Percentiles rank a stretch among this genome's conserved stretches.
phyloP scores from a whole-genome alignment of 2,113 vertebrate genomes.

The Petromus typicus region DNA sequence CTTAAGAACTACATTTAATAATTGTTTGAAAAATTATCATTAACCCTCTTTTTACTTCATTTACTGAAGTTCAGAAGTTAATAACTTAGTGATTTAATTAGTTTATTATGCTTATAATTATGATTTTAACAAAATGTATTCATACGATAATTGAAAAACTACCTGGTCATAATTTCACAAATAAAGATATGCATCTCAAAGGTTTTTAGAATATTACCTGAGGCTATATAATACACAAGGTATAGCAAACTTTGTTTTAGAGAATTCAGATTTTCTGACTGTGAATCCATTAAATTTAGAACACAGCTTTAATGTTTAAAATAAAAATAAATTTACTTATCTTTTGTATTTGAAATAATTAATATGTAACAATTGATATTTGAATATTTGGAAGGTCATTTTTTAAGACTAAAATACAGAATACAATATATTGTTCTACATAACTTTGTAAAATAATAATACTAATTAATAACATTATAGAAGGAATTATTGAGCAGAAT shows the following conservation, averaged over 20 bases:
- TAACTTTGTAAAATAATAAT: neutral
- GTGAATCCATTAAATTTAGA: conserved; percentile 19
- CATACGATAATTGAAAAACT: conserved; percentile 38
- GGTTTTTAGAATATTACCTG: neutral
- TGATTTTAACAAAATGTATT: conserved; percentile 38
- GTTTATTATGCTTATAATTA: neutral
- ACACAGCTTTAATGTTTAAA: neutral
- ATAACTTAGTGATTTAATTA: neutral
- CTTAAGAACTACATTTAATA: neutral
- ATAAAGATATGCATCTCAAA: neutral
- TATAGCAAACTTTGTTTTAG: conserved; percentile 17
- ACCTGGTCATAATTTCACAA: conserved; percentile 9
- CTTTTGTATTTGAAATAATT: conserved; percentile 34
- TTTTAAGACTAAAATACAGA: conserved; percentile 47
- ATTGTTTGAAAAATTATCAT: neutral
- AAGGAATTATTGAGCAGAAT: conserved; percentile 68
- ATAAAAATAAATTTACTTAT: neutral
- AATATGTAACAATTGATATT: neutral
- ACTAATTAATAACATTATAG: conserved; percentile 31
- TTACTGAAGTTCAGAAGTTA: conserved; percentile 20
- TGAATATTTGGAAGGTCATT: conserved; percentile 20
- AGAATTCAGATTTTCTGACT: neutral
- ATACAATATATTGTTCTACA: neutral
- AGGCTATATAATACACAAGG: neutral
- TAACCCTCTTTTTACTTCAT: neutral